A percentile compares a stretch with the other conserved stretches of the same genome.
Conservation (phyloP, 2,113 vertebrate genomes). For the Callopanchax toddi region DNA sequence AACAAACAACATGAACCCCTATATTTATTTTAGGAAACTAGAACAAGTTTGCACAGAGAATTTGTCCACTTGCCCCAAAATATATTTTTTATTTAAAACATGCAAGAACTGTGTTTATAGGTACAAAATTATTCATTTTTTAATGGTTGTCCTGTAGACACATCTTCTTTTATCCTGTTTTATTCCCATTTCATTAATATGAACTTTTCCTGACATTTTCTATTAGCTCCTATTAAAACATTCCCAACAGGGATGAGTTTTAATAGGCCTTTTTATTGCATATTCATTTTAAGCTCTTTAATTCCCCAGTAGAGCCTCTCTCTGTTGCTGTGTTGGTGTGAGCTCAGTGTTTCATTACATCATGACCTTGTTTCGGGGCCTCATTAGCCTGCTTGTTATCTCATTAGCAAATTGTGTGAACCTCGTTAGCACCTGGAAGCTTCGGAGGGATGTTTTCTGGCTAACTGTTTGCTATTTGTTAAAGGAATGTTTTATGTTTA, state of each 20-base stretch:
- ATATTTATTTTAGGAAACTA: slow-evolving; percentile 3
- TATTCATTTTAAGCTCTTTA: slow-evolving; percentile 65
- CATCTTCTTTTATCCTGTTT: not conserved
- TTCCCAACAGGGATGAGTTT: slow-evolving; percentile 57
- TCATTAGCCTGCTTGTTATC: slow-evolving; percentile 73
- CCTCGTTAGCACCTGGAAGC: slow-evolving; percentile 64
- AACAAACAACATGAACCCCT: not conserved
- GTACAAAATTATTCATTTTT: too few relatives aligned
- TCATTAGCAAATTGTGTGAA: slow-evolving; percentile 67
- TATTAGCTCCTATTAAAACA: slow-evolving; percentile 55
- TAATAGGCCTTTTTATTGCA: slow-evolving; percentile 60
- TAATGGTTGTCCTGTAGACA: too few relatives aligned
- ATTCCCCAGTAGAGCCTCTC: slow-evolving; percentile 72
- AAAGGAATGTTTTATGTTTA: slow-evolving; percentile 39
- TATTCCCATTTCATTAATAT: slow-evolving; percentile 15
- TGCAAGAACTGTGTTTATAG: too few relatives aligned
- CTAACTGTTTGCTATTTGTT: slow-evolving; percentile 35
- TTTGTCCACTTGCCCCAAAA: too few relatives aligned
- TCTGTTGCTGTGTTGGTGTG: slow-evolving; percentile 32
- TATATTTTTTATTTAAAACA: too few relatives aligned
- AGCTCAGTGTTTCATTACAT: slow-evolving; percentile 67
- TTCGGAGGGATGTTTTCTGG: slow-evolving; percentile 22
- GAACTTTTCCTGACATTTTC: slow-evolving; percentile 12
- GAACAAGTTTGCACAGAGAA: not conserved
- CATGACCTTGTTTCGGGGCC: slow-evolving; percentile 73